Conservation (phyloP, 2,113 vertebrate genomes). For the Brachirus orientalis region DNA sequence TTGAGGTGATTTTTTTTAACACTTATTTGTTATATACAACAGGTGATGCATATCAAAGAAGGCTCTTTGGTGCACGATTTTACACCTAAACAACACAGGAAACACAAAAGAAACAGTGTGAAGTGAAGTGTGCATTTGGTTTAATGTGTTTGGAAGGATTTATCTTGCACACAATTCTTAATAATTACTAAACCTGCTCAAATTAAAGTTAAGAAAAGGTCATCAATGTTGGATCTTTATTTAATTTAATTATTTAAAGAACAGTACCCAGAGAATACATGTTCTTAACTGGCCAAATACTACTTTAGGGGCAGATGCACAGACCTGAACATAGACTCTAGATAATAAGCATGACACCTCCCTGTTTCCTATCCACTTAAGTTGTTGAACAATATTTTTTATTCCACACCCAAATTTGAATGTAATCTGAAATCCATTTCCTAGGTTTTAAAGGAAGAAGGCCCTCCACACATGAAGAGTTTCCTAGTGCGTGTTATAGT, state of each 20-base stretch:
- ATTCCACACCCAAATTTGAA: conserved; percentile 19
- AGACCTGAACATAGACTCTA: not conserved
- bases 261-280: not conserved
- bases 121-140: too few relatives aligned
- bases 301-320: too few relatives aligned
- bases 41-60: too few relatives aligned
- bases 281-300: not conserved
- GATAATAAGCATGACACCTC: not conserved
- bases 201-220: too few relatives aligned
- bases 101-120: too few relatives aligned
- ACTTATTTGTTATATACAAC: not conserved
- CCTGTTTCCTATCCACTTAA: not conserved
- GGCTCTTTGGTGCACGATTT: too few relatives aligned
- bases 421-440: conserved; percentile 25
- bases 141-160: too few relatives aligned
- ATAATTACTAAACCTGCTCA: not conserved
- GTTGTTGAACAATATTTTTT: not conserved
- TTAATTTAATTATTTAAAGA: not conserved
- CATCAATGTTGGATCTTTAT: not conserved
- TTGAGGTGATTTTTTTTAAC: conserved; percentile 86
- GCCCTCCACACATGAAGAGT: conserved; percentile 98
- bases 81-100: too few relatives aligned
- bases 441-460: conserved; percentile 96
- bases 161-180: too few relatives aligned
- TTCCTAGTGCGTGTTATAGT: conserved; percentile 93